Evolutionary conservation across 2,797 vertebrate species (phyloP), one percentile per base, ranked within the genome.

Genomic region (Podarcis siculus): DNA sequence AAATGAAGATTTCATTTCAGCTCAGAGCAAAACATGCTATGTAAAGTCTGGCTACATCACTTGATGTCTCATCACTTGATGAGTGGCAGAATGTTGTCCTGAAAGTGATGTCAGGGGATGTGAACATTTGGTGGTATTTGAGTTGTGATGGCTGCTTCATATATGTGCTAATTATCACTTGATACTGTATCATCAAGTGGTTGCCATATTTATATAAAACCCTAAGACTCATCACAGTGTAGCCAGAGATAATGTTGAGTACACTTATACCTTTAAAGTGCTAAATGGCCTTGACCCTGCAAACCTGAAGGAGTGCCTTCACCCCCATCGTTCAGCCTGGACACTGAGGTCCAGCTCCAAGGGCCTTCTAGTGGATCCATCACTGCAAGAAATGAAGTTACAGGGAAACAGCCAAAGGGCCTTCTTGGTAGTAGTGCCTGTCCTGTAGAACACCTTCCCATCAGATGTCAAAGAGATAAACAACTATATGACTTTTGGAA

Each of bases 231-330:
- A n/a, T 81, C 32, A 25, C 17, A 67, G 12, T 84, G 23, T 83
- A 71, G 39, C 5, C 23, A 89, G 91, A 91, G 72, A 87, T 66
- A 79, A 73, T 76, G 85, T 55, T 90, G 79, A 77, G n/a, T 73
- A 71, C 69, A 27, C 9, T 49, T 49, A 49, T 4, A 4, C 49
- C 49, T 55, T 55, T 55, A 55, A 55, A 55, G 49, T 55, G 49
- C 49, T 55, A 55, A 55, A 55, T 55, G 49, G 49, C 49, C 49
- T 55, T 0, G 49, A 55, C 49, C 49, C 49, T 55, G 49, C 49
- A 15, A 1, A 55, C 49, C 49, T 55, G 49, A 55, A 55, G 49
- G 49, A 1, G 49, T 55, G 49, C 49, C 49, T 55, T 4, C 49
- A 55, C 49, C 49, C 49, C 13, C 49, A 55, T 55, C 49, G 3